A percentile compares a stretch with the other conserved stretches of the same genome.
Conservation (phyloP, 2,888 invertebrate species). For the Nemotelus nigrinus region DNA sequence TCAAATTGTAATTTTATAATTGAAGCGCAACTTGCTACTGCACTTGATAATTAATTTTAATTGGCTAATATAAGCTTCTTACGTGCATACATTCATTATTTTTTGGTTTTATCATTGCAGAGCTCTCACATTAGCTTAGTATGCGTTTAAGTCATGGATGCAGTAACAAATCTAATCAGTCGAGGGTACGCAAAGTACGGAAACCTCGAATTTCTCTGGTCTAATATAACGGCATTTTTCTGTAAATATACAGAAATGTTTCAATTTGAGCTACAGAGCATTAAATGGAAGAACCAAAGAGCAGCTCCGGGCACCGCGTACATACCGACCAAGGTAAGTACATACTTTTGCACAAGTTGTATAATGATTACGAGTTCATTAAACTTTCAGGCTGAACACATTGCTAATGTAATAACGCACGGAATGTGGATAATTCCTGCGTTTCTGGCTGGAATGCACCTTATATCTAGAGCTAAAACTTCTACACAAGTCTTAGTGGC, state of each 20-base stretch:
- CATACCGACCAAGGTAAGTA: slow-evolving; percentile 76
- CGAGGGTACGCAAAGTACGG: slow-evolving; percentile 30
- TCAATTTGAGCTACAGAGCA: slow-evolving; percentile 60
- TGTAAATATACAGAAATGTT: slow-evolving; percentile 50
- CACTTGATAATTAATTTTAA: no score
- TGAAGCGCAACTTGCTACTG: no score
- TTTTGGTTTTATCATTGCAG: neutral
- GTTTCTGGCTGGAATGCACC: slow-evolving; percentile 77
- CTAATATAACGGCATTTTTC: slow-evolving; percentile 59
- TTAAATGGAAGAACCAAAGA: slow-evolving; percentile 84
- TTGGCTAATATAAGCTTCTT: neutral
- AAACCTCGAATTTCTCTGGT: slow-evolving; percentile 58
- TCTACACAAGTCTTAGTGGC: slow-evolving; percentile 83
- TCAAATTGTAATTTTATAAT: no score
- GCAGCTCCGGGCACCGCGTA: slow-evolving; percentile 82
- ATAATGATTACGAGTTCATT: neutral
- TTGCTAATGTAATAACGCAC: slow-evolving; percentile 92
- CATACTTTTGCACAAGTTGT: neutral
- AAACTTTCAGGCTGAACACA: slow-evolving; percentile 78
- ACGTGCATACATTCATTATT: neutral
- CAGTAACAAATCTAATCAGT: slow-evolving; percentile 27
- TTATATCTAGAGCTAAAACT: slow-evolving; percentile 78
- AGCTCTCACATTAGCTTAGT: neutral
- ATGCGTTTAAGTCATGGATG: slow-evolving; percentile 17
- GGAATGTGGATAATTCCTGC: slow-evolving; percentile 90